Evolutionary conservation across 64 coral and sea anemone genomes (phyloP), one percentile per base, ranked within the genome.

Genomic region (Montipora capricornis): DNA sequence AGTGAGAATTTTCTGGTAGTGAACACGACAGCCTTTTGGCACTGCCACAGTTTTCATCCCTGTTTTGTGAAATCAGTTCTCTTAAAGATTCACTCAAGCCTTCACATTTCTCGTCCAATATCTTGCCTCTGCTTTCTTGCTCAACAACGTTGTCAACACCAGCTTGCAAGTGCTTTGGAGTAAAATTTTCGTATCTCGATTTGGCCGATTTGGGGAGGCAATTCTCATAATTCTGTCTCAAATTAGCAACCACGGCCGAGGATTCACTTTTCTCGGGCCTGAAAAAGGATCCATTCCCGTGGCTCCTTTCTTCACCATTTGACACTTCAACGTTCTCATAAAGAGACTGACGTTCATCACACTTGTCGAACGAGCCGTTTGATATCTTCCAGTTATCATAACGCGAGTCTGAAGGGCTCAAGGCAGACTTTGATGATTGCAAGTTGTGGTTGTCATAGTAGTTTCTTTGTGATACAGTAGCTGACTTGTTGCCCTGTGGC

Each of bases 391-490:
- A 73, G 3, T 86, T 86, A 73, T 86, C 82, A 20, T 51, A 71
- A 9, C 14, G 47, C 4, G 47, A 16, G 44, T 73, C 17, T 13
- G 82, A 26, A 0, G 61, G 3, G 82, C 4, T 26, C 14, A 17
- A 8, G 0, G 10, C 17, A 0, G 6, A 2, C 37, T 71, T 10
- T 71, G 17, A 8, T 19, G 46, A 15, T 17, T 11, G 48, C 45
- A 86, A n/a, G 16, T 86, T 86, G 11, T 86, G 82, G 46, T 86
- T 86, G 62, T 86, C 82, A 71, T 86, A 86, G 66, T 2, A 86
- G 50, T 46, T 1, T 17, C 46, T 50, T 5, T 46, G 16, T 8
- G 82, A 24, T 10, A 1, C 3, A 2, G 82, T 12, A 3, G 17
- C 45, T 22, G 15, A 50, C 71, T 86, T 73, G 1, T 51, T 60